These are phyloP conservation scores for Lycocorax pyrrhopterus DNA, from an alignment of 2,113 vertebrate species.

Conservation along the genomic window DNA sequence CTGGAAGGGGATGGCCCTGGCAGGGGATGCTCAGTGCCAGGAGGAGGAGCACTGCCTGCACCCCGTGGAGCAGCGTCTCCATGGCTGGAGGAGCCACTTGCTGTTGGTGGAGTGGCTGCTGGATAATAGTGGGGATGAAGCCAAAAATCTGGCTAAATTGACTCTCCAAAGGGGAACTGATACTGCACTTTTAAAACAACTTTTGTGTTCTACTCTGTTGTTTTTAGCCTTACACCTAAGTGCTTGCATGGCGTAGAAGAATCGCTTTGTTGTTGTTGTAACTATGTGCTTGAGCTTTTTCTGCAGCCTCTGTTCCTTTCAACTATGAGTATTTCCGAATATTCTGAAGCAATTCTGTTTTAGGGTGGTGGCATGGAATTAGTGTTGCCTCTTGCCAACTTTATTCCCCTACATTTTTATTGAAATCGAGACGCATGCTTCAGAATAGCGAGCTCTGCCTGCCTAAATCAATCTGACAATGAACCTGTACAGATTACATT, in stretches of 20 bases:
- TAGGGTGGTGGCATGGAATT: conserved; percentile 99
- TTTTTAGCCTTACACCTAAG: conserved; percentile 71
- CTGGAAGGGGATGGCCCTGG: neutral
- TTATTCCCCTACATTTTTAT: conserved; percentile 91
- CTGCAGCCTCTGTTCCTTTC: conserved; percentile 88
- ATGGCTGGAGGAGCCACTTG: neutral
- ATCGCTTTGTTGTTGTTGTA: conserved; percentile 74
- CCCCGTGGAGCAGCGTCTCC: neutral
- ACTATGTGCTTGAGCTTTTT: conserved; percentile 87
- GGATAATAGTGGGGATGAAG: neutral
- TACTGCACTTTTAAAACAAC: conserved; percentile 79
- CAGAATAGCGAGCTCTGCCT: conserved; percentile 84
- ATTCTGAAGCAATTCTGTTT: conserved; percentile 99
- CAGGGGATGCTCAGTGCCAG: conserved; percentile 21
- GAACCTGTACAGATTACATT: neutral
- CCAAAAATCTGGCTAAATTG: neutral
- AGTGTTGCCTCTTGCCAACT: conserved; percentile 93
- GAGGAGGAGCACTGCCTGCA: conserved; percentile 3
- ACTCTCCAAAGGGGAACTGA: conserved; percentile 21
- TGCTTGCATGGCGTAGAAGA: conserved; percentile 80
- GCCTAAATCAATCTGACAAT: conserved; percentile 73
- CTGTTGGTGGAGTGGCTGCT: neutral
- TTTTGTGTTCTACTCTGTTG: conserved; percentile 64
- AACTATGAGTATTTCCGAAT: conserved; percentile 93
- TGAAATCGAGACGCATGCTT: conserved; percentile 88